A percentile compares a stretch with the other conserved stretches of the same genome.
phyloP scores from a whole-genome alignment of 2,113 vertebrate genomes.

The Rhynchomys soricoides region DNA sequence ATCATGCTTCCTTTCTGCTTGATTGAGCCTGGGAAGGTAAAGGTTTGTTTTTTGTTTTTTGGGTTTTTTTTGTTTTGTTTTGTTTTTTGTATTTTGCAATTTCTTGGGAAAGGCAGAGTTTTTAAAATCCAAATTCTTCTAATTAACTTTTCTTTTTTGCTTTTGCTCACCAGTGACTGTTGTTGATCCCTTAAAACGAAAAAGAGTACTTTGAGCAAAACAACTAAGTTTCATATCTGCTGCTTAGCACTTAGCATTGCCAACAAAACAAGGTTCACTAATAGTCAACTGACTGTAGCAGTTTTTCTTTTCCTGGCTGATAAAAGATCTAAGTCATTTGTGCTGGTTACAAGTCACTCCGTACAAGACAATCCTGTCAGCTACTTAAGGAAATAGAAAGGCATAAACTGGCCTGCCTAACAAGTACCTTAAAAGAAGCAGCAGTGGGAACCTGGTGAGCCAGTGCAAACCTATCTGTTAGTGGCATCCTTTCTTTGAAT shows the following conservation, averaged over 20 bases:
- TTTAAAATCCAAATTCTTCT: background rate
- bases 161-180: background rate
- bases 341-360: background rate
- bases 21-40: background rate
- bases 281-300: background rate
- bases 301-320: background rate
- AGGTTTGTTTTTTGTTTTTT: background rate
- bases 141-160: background rate
- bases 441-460: background rate
- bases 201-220: background rate
- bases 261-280: conserved; percentile 32
- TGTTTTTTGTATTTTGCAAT: background rate
- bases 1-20: background rate
- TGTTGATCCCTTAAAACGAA: background rate
- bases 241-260: conserved; percentile 13
- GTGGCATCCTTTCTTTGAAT: background rate
- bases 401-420: background rate
- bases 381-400: background rate
- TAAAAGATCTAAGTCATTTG: background rate
- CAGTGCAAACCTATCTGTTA: background rate
- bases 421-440: background rate
- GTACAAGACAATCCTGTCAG: background rate
- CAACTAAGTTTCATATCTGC: background rate
- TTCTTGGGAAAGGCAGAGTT: background rate
- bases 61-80: background rate